Evolutionary conservation across 2,888 invertebrate genomes (phyloP).

Genomic region (Petrophora chlorosata): DNA sequence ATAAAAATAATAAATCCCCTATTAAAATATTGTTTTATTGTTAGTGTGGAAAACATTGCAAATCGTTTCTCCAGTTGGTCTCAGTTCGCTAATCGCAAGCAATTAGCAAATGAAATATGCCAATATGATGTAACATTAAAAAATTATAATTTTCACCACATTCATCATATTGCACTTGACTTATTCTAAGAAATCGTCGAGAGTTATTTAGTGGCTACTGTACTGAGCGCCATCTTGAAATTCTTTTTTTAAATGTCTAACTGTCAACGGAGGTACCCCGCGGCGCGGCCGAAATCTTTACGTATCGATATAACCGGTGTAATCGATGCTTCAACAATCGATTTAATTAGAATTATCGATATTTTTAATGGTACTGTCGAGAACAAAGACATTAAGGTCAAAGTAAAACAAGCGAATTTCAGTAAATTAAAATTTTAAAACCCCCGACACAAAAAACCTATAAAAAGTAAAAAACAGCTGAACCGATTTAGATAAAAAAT

Average conservation of each 20-base stretch:
- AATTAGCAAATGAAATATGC: conserved; percentile 15
- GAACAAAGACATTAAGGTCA: background rate
- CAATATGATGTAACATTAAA: conserved; percentile 5
- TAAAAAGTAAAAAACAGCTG: too few species aligned
- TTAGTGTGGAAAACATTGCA: too few species aligned
- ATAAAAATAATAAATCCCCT: too few species aligned
- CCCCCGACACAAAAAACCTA: too few species aligned
- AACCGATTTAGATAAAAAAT: too few species aligned
- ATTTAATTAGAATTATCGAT: conserved; percentile 78
- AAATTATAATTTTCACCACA: conserved; percentile 30
- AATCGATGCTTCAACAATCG: conserved; percentile 79
- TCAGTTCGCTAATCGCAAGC: background rate
- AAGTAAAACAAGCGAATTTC: too few species aligned
- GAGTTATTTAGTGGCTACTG: conserved; percentile 64
- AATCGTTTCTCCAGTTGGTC: too few species aligned
- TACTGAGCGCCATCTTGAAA: conserved; percentile 42
- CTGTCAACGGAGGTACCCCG: conserved; percentile 48
- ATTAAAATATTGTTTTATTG: too few species aligned
- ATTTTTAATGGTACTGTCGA: conserved; percentile 56
- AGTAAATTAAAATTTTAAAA: too few species aligned
- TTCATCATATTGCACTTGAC: conserved; percentile 35
- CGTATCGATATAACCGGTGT: conserved; percentile 58
- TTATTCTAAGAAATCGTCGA: conserved; percentile 45
- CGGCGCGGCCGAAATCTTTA: conserved; percentile 66
- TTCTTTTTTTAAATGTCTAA: conserved; percentile 15